Conservation (phyloP, 2,888 invertebrate species). For the Colostygia pectinataria region DNA sequence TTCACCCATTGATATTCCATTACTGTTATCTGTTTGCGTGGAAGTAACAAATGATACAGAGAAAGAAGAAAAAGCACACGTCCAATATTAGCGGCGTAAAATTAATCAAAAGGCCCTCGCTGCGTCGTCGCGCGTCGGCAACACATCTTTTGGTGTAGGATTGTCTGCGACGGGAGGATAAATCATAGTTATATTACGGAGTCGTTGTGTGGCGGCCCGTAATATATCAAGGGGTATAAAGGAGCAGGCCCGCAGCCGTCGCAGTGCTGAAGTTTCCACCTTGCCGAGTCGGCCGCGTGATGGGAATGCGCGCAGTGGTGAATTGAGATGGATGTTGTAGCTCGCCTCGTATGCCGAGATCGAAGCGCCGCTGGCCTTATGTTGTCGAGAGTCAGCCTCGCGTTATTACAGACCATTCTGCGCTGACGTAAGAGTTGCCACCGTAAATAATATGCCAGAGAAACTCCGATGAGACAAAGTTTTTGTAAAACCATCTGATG, state of each 20-base stretch:
- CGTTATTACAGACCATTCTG: conserved; percentile 22
- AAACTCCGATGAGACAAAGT: conserved; percentile 56
- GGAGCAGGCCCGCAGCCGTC: conserved; percentile 47
- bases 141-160: conserved; percentile 57
- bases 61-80: conserved; percentile 54
- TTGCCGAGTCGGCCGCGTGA: conserved; percentile 38
- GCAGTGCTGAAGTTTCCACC: conserved; percentile 41
- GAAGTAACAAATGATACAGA: conserved; percentile 45
- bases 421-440: conserved; percentile 18
- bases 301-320: conserved; percentile 40
- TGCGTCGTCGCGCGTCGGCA: conserved; percentile 44
- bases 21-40: conserved; percentile 28
- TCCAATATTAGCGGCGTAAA: conserved; percentile 52
- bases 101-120: conserved; percentile 57
- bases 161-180: conserved; percentile 58
- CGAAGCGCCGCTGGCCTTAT: conserved; percentile 17
- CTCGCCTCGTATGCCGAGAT: conserved; percentile 21
- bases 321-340: conserved; percentile 53
- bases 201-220: conserved; percentile 58
- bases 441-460: conserved; percentile 44
- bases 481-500: conserved; percentile 64
- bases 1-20: conserved; percentile 33
- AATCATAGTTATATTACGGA: conserved; percentile 70
- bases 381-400: conserved; percentile 13
- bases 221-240: conserved; percentile 69